Conservation (phyloP, 92 coral and sea anemone species). For the Siderastrea siderea region DNA sequence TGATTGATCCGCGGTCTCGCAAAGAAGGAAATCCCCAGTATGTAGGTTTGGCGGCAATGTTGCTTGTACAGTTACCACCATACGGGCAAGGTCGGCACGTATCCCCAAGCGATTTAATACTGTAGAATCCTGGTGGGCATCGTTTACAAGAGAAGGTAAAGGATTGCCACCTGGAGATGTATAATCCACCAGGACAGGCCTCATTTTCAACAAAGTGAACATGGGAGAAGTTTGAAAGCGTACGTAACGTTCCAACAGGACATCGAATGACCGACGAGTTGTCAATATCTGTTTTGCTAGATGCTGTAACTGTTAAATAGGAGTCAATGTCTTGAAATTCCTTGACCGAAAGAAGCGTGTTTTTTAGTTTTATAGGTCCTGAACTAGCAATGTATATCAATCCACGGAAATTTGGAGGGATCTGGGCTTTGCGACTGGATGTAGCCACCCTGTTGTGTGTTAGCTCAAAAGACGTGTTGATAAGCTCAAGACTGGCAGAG, state of each 20-base stretch:
- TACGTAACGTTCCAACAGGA: slow-evolving; percentile 22
- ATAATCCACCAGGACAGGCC: background rate
- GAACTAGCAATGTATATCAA: slow-evolving; percentile 23
- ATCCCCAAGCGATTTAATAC: slow-evolving; percentile 27
- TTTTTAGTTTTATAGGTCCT: slow-evolving; percentile 14
- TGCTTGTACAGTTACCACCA: slow-evolving; percentile 47
- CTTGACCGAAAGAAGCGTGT: background rate
- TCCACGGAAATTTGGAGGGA: background rate
- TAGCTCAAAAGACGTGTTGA: slow-evolving; percentile 16
- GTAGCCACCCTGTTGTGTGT: background rate
- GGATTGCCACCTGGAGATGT: background rate
- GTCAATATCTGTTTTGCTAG: background rate
- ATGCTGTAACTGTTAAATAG: slow-evolving; percentile 26
- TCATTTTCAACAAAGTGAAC: background rate
- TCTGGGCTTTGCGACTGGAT: background rate
- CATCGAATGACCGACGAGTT: slow-evolving; percentile 46
- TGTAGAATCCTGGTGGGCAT: slow-evolving; percentile 49
- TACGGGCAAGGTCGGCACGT: slow-evolving; percentile 48
- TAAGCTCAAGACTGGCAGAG: slow-evolving; percentile 2
- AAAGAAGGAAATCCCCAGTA: slow-evolving; percentile 51
- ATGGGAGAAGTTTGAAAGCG: background rate
- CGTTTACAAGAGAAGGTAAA: slow-evolving; percentile 30
- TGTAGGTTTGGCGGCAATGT: slow-evolving; percentile 39
- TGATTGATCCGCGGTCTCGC: slow-evolving; percentile 5
- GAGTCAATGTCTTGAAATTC: slow-evolving; percentile 10